Evolutionary conservation across 2,888 invertebrate species (phyloP).

Genomic region (Odontomyia ornata): DNA sequence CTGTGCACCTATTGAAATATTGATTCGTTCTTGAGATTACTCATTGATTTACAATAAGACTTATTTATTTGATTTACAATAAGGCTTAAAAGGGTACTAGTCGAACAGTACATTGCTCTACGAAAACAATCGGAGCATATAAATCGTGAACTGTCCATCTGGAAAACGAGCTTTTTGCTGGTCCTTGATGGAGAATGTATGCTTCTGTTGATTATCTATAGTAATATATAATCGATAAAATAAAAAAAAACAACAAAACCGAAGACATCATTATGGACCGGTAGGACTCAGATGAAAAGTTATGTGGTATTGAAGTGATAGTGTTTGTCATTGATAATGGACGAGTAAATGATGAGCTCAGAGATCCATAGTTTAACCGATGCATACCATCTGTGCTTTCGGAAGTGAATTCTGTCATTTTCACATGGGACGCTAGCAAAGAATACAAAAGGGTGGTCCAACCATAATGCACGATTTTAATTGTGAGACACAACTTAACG

Average conservation of each 20-base stretch:
- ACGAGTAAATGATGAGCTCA: constrained; percentile 82
- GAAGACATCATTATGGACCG: constrained; percentile 87
- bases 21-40: no score
- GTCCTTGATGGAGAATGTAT: neutral
- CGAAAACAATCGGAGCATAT: no score
- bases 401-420: constrained; percentile 89
- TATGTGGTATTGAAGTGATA: constrained; percentile 86
- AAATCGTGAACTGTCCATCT: no score
- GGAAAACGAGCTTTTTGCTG: constrained; percentile 24
- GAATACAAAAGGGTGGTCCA: no score
- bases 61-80: no score
- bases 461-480: no score
- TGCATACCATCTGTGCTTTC: constrained; percentile 91
- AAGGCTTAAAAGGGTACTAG: no score
- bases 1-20: no score
- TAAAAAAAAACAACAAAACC: constrained; percentile 53
- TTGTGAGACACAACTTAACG: no score
- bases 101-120: no score
- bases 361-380: constrained; percentile 89
- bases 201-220: neutral
- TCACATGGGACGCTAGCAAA: constrained; percentile 87
- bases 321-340: constrained; percentile 91
- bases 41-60: no score
- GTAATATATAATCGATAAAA: constrained; percentile 12
- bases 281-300: constrained; percentile 89